Base-by-base conservation (phyloP, 64 coral and sea anemone species). In the Cladopsammia gracilis region DNA sequence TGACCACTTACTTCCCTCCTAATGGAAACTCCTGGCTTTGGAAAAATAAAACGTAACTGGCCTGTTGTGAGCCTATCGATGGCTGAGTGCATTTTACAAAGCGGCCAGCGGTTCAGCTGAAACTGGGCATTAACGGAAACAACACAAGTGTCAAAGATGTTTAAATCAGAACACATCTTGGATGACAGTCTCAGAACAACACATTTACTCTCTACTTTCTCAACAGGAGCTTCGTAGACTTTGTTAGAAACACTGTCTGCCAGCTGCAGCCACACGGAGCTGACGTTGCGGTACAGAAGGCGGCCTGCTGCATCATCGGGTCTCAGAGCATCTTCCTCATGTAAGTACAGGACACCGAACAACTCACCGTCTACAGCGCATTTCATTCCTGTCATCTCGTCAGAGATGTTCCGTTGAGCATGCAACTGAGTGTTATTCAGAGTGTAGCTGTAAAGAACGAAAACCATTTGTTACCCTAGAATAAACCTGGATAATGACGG, bases 301-400 rank as follows among this genome's bases (percentile, higher is more conserved):
- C 95, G 89, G 7, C 95, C 95, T 10, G 95, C 87, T 8, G 86
- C 76, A 65, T 93, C 95, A 47, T 97, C 95, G n/a, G 83, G 91
- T 82, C 81, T 87, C 8, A 93, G 64, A 20, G 86, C 80, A 50
- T 84, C 61, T 84, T 84, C 80, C 62, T 68, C 80, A 49, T 68
- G 80, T 15, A 84, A 43, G 9, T 50, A 12, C 10, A 84, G 80
- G 80, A 84, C 58, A 67, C 80, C 80, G 22, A 84, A 84, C 44
- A 84, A 19, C 47, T 84, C 80, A 49, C 47, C 47, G 9, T 51
- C 86, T 44, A 25, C 22, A 4, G 90, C 95, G 12, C 20, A 60
- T 52, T 59, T 74, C 68, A 84, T 83, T 60, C 89, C 76, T 14
- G 64, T 14, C n/a, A 62, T 71, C 15, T 73, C 64, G 48, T 79